A percentile compares a stretch with the other conserved stretches of the same genome.
These are phyloP conservation scores for Neosalanx taihuensis DNA, from an alignment of 2,797 vertebrate genomes.

Conservation along the genomic window DNA sequence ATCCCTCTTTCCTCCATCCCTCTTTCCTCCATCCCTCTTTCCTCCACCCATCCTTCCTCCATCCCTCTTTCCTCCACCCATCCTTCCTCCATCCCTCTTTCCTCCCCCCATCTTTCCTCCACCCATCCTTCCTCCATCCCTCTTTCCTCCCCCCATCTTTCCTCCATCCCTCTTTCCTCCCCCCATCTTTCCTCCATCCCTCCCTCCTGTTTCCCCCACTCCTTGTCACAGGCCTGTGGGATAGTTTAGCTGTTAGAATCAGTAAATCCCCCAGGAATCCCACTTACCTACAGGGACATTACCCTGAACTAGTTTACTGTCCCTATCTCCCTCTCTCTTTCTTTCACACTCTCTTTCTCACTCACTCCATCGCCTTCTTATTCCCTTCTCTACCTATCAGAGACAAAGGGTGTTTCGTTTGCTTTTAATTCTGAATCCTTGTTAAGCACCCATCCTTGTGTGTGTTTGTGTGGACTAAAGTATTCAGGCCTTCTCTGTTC, in stretches of 20 bases:
- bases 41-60: background rate
- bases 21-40: too few relatives aligned
- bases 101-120: background rate
- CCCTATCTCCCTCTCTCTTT: too few relatives aligned
- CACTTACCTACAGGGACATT: background rate
- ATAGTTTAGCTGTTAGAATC: too few relatives aligned
- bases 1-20: too few relatives aligned
- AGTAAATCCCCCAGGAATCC: background rate
- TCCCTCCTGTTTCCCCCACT: background rate
- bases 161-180: background rate
- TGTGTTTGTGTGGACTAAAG: background rate
- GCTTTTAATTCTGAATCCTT: background rate
- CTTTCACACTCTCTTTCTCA: background rate
- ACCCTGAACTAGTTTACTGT: background rate
- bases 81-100: background rate
- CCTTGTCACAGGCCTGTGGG: too few relatives aligned
- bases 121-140: background rate
- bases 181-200: background rate
- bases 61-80: background rate
- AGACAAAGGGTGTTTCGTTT: background rate
- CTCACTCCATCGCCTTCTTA: background rate
- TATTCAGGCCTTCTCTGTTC: background rate
- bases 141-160: background rate
- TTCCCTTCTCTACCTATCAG: background rate
- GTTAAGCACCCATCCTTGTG: background rate